Conservation (phyloP, 2,797 vertebrate species). For the Prunella strophiata region DNA sequence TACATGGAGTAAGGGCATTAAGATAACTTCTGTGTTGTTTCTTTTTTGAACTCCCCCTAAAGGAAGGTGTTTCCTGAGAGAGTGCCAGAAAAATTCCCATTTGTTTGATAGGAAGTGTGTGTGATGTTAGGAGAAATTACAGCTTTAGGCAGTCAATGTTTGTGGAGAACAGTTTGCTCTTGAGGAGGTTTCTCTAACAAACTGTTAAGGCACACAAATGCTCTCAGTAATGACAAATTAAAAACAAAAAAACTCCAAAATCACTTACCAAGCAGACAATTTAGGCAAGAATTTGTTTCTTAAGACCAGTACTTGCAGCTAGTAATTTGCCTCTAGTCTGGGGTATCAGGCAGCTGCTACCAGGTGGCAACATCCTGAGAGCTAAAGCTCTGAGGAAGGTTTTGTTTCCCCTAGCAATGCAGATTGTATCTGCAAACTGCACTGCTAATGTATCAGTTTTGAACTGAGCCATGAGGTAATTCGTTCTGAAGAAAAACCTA, state of each 20-base stretch:
- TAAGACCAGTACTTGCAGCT: not conserved
- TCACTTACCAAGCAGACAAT: rapidly evolving
- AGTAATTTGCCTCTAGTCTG: not conserved
- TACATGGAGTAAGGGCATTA: not conserved
- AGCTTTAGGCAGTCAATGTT: not conserved
- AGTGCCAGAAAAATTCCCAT: not conserved
- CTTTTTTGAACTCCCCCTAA: not conserved
- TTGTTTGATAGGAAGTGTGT: conserved; percentile 42
- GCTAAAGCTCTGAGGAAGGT: too few relatives aligned
- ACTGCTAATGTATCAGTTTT: not conserved
- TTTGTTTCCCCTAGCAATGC: not conserved
- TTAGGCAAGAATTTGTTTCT: not conserved
- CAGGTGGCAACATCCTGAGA: not conserved
- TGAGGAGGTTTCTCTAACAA: not conserved
- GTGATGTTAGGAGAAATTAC: conserved; percentile 7
- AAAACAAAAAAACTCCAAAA: not conserved
- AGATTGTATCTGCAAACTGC: not conserved
- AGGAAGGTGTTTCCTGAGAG: conserved; percentile 42
- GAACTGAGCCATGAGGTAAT: not conserved
- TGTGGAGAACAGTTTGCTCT: not conserved
- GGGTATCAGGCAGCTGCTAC: not conserved
- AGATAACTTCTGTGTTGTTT: not conserved
- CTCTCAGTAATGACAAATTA: not conserved
- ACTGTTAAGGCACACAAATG: not conserved
- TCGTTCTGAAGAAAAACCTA: not conserved